Evolutionary conservation across 1,140 invertebrate genomes (phyloP).

Genomic region (Drosophila funebris): DNA sequence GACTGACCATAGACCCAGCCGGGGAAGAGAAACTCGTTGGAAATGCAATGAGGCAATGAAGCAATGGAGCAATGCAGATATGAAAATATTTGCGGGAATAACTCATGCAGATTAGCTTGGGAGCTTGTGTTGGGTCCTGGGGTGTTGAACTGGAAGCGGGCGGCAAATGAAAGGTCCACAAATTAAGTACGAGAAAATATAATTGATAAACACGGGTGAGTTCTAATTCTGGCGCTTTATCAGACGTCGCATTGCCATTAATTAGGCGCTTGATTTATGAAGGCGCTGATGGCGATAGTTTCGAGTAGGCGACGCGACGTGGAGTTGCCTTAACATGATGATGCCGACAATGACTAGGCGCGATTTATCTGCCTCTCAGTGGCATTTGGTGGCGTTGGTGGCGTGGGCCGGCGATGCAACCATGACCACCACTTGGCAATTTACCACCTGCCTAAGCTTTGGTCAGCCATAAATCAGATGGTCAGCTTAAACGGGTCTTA

Average conservation of each 20-base stretch:
- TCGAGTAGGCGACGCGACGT: not conserved
- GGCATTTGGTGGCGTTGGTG: constrained; percentile 8
- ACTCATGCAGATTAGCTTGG: constrained; percentile 69
- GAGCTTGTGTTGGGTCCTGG: not conserved
- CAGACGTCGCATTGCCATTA: constrained; percentile 53
- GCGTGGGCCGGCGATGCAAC: constrained; percentile 31
- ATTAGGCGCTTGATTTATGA: constrained; percentile 77
- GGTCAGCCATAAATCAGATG: constrained; percentile 65
- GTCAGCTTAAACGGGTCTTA: constrained; percentile 63
- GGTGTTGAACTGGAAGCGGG: not conserved
- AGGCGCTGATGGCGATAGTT: constrained; percentile 57
- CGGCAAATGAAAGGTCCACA: constrained; percentile 57
- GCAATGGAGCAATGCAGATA: constrained; percentile 42
- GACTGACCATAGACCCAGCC: not conserved
- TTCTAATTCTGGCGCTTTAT: constrained; percentile 74
- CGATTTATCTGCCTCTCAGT: not conserved
- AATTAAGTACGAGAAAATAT: constrained; percentile 77
- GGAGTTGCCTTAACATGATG: not conserved
- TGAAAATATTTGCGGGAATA: constrained; percentile 67
- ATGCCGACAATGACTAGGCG: not conserved
- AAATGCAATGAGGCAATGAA: constrained; percentile 30
- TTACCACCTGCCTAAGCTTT: constrained; percentile 43
- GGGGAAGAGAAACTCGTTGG: constrained; percentile 17
- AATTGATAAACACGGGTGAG: constrained; percentile 73
- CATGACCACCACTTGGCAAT: not conserved